phyloP scores from a whole-genome alignment of 2,797 vertebrate species.

The Danio aesculapii region DNA sequence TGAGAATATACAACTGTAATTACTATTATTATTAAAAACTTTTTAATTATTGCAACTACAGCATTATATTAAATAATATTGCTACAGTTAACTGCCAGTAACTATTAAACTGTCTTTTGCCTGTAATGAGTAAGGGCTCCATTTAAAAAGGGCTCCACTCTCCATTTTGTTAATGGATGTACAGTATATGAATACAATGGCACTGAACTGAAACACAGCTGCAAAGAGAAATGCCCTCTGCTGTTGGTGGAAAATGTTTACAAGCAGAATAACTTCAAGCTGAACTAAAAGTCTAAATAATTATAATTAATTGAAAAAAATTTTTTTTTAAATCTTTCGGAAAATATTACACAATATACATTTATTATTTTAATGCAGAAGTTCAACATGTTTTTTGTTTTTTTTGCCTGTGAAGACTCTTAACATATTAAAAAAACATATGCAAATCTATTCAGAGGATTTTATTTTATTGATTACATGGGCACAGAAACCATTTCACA shows the following conservation, averaged over 20 bases:
- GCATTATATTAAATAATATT: too few relatives aligned
- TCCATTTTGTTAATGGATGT: neutral
- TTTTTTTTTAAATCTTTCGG: too few relatives aligned
- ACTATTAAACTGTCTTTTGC: neutral
- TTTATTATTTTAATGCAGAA: neutral
- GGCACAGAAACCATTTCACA: too few relatives aligned
- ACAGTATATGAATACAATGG: neutral
- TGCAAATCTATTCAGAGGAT: too few relatives aligned
- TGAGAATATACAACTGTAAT: neutral
- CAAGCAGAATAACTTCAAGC: neutral
- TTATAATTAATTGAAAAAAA: too few relatives aligned
- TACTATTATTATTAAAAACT: too few relatives aligned
- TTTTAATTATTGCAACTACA: too few relatives aligned
- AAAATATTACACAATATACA: neutral
- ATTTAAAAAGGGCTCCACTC: neutral
- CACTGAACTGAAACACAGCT: neutral
- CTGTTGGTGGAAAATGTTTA: neutral
- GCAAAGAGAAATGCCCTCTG: conserved; percentile 15
- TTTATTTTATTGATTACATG: too few relatives aligned
- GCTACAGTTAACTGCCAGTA: neutral
- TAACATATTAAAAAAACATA: too few relatives aligned
- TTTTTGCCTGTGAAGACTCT: too few relatives aligned
- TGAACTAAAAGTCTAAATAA: neutral
- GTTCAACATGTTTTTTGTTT: neutral
- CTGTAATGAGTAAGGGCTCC: neutral